Evolutionary conservation across 2,888 invertebrate species (phyloP), one percentile per base, ranked within the genome.

Genomic region (Lasius fuliginosus): DNA sequence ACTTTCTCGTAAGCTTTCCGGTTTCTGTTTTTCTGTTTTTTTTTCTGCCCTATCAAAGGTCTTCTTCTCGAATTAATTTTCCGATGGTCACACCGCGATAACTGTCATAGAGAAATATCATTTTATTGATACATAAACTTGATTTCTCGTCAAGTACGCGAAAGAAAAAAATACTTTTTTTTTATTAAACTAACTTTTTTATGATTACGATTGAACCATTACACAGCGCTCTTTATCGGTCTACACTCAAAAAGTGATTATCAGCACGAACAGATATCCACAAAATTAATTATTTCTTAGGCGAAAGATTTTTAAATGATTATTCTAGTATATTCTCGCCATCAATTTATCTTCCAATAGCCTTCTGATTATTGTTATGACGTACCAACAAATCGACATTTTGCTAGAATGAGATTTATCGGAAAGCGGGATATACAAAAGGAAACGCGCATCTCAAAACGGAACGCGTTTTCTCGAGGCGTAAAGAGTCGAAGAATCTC

Each of bases 381-480:
- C 9, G 18, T 76, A n/a, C 3, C 40, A 15, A 15, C 49, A 23
- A 18, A n/a, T 42, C 11, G 18, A 40, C 11, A 33, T 11, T 42
- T 49, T 23, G n/a, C 33, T 9, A 12, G 27, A 42, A 60, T 0
- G 15, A 15, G 11, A 42, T 30, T 53, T 3, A 23, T 76, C 65
- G 30, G 15, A 23, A 65, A 18, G 12, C 18, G 15, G 15, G 4
- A 56, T 8, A 23, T 8, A 23, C 40, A 15, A 27, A 69, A 33
- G 23, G 9, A 75, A 64, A 65, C 62, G n/a, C 69, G 58, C 60
- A 60, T 74, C 82, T 67, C 42, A 36, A 53, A 73, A 58, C 40
- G 30, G 58, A 27, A 30, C 83, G 58, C 67, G 42, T 62, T 67
- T 67, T 49, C 40, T 60, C 64, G n/a, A 33, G 42, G 30, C 23